Percentiles rank a stretch among this genome's conserved stretches.
These are phyloP conservation scores for Heterotilapia buettikoferi DNA, from an alignment of 2,113 vertebrate genomes.

Conservation along the genomic window DNA sequence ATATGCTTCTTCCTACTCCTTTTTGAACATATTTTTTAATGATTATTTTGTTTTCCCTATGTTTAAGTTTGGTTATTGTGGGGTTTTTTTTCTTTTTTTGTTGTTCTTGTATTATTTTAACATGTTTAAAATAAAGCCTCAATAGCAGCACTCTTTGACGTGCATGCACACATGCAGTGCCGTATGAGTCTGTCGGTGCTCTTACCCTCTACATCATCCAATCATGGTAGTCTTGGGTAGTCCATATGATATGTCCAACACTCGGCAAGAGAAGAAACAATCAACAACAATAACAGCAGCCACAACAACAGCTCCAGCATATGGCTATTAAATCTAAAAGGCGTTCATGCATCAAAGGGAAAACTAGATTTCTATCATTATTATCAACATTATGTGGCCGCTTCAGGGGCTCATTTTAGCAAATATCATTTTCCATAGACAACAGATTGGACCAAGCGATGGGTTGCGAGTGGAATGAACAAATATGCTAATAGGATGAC, in stretches of 20 bases:
- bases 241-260: constrained; percentile 43
- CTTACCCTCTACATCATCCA: not conserved
- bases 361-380: constrained; percentile 61
- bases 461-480: constrained; percentile 28
- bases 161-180: not conserved
- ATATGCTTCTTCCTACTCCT: not conserved
- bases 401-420: constrained; percentile 47
- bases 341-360: constrained; percentile 54
- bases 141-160: not conserved
- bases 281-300: constrained; percentile 44
- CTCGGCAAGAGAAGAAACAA: constrained; percentile 46
- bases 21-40: not conserved
- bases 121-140: not conserved
- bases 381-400: constrained; percentile 42
- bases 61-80: not conserved
- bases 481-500: constrained; percentile 49
- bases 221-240: constrained; percentile 14
- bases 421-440: constrained; percentile 39
- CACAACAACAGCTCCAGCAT: constrained; percentile 36
- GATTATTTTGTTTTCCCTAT: not conserved
- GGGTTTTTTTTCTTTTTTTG: rapidly evolving
- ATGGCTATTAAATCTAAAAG: constrained; percentile 57
- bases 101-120: not conserved
- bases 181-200: not conserved
- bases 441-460: constrained; percentile 44